Evolutionary conservation across 2,888 invertebrate genomes (phyloP).

Genomic region (Blomia tropicalis): DNA sequence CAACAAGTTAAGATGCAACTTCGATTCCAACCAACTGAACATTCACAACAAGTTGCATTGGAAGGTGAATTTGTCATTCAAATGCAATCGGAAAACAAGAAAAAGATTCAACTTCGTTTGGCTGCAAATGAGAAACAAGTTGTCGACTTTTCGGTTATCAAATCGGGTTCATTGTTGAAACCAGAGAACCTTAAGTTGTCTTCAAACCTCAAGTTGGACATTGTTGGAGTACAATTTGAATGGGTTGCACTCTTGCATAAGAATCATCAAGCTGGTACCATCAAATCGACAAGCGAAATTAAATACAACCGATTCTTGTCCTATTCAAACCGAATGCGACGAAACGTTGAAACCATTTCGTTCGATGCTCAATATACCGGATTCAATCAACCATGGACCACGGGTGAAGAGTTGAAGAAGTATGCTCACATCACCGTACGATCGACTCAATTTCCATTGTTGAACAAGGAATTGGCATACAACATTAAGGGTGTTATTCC

Average conservation of each 20-base stretch:
- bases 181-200: neutral
- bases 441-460: neutral
- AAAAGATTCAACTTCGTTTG: neutral
- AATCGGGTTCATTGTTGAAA: neutral
- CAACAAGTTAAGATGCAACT: neutral
- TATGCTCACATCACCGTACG: neutral
- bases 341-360: neutral
- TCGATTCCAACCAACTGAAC: neutral
- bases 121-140: neutral
- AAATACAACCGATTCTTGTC: conserved; percentile 3
- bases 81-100: neutral
- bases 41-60: neutral
- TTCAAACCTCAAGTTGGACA: neutral
- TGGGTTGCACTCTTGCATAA: neutral
- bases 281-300: neutral
- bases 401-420: neutral
- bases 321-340: neutral
- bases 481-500: neutral
- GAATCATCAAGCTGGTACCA: neutral
- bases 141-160: neutral
- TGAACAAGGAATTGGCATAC: conserved; percentile 2
- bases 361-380: neutral
- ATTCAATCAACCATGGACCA: neutral
- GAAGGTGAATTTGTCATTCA: neutral
- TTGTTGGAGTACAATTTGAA: neutral